Evolutionary conservation across 2,888 invertebrate genomes (phyloP), one percentile per base, ranked within the genome.

Genomic region (Aelia acuminata): DNA sequence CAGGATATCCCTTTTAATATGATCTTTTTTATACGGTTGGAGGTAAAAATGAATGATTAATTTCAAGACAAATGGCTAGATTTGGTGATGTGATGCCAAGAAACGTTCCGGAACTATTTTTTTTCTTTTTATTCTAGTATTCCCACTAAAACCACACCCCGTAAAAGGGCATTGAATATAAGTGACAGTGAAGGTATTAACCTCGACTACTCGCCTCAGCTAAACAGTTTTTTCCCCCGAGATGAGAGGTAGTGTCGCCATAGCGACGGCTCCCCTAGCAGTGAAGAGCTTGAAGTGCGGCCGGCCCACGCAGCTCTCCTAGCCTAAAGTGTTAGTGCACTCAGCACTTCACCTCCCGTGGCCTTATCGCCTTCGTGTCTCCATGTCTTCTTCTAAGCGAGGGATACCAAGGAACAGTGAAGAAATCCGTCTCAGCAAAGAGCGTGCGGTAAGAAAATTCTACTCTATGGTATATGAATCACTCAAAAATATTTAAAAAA

Each of bases 161-260:
- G 1, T 13, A 31, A 5, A 70, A 20, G 20, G 20, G 4, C 7
- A 31, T 35, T 35, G 35, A 35, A 70, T 20, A 3, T 2, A 5
- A 35, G 7, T 43, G 80, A 47, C 80, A 43, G 80, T 80, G 43
- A n/a, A 43, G 43, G 43, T 43, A 47, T 47, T 80, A 43, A 80
- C 43, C 80, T 47, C 80, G 80, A 80, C 80, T 80, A 43, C 80
- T 80, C 80, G 80, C 39, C n/a, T 7, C 43, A 13, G 43, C 80
- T 80, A 47, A 80, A 80, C 80, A 80, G 80, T 80, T 80, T 70
- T 70, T 80, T 47, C 80, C 43, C 80, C 80, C 80, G 43, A 47
- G 80, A 43, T 39, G 80, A 80, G 80, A 80, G 80, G 80, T 80
- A 80, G 80, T 80, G 80, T 80, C 80, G 80, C 80, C 80, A 80